Base-by-base conservation (phyloP, 2,113 vertebrate genomes). In the Pica pica region DNA sequence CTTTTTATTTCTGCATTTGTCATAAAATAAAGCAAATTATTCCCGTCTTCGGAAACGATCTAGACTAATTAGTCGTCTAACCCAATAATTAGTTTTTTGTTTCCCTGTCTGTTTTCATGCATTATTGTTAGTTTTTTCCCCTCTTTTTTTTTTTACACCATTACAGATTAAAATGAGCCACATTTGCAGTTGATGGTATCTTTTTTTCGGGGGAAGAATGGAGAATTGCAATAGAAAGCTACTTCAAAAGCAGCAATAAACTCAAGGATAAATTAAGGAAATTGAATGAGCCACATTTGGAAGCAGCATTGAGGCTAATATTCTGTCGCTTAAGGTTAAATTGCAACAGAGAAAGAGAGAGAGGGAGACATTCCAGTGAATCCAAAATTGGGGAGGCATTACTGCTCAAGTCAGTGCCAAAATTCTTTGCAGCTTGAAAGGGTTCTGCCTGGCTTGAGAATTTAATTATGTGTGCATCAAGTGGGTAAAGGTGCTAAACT, bases 51-150 rank as follows among this genome's bases (percentile, higher is more conserved):
- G 94, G 98, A 98, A 98, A 98, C 96, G 97, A 98, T 98, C 98
- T 97, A 98, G 98, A 98, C 98, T 98, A 98, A 98, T 98, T 98
- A 98, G 98, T 98, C 97, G 97, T 98, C 98, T 98, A 98, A 98
- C 98, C 98, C 98, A 98, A 98, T 98, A 98, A 98, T 98, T 98
- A 98, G 98, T 98, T 98, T 98, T 98, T 98, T 98, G 98, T 98
- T 98, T 98, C 97, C 97, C 98, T 98, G 98, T 98, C 98, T 98
- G 97, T 98, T 98, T 98, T 98, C 98, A 97, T 98, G 98, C 98
- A 98, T 98, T 98, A 98, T 98, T 98, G 98, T 98, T 98, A 98
- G 97, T 98, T 98, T 98, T 98, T 96, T 97, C 95, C 96, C 97
- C 93, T 96, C 95, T 96, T 96, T 96, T 95, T 95, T 97, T 98